phyloP scores from a whole-genome alignment of 2,888 invertebrate species.

The Apoderus coryli region DNA sequence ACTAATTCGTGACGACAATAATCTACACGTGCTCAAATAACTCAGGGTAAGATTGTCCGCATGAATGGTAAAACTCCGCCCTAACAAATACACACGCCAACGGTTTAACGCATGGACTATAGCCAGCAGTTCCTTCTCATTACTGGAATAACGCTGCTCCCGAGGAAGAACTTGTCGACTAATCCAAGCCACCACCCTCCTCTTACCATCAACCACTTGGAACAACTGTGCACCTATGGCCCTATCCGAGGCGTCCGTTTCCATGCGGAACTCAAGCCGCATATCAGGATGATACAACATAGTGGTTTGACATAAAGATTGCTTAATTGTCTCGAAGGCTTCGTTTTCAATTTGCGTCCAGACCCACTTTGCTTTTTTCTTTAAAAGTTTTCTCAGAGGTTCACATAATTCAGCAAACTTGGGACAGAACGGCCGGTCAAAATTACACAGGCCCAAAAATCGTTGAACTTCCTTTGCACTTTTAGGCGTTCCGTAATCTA shows the following conservation, averaged over 20 bases:
- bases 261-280: conserved; percentile 7
- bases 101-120: conserved; percentile 14
- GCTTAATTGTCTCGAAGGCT: conserved; percentile 9
- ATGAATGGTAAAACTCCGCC: conserved; percentile 11
- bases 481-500: conserved; percentile 18
- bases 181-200: conserved; percentile 10
- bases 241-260: conserved; percentile 14
- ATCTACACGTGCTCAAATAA: conserved; percentile 14
- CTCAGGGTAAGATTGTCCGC: conserved; percentile 14
- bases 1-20: conserved; percentile 12
- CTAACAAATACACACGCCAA: conserved; percentile 13
- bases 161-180: conserved; percentile 11
- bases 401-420: conserved; percentile 15
- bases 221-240: conserved; percentile 15
- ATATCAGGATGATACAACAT: conserved; percentile 10
- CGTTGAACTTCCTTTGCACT: conserved; percentile 19
- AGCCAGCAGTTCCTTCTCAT: conserved; percentile 14
- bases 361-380: conserved; percentile 6
- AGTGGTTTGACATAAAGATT: conserved; percentile 5
- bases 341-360: conserved; percentile 5
- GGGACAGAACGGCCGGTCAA: too few relatives aligned
- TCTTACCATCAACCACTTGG: conserved; percentile 10
- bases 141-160: conserved; percentile 12
- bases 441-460: conserved; percentile 20
- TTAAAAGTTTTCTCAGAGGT: conserved; percentile 5